These are phyloP conservation scores for Volucella inanis DNA, from an alignment of 2,888 invertebrate genomes.

Conservation along the genomic window DNA sequence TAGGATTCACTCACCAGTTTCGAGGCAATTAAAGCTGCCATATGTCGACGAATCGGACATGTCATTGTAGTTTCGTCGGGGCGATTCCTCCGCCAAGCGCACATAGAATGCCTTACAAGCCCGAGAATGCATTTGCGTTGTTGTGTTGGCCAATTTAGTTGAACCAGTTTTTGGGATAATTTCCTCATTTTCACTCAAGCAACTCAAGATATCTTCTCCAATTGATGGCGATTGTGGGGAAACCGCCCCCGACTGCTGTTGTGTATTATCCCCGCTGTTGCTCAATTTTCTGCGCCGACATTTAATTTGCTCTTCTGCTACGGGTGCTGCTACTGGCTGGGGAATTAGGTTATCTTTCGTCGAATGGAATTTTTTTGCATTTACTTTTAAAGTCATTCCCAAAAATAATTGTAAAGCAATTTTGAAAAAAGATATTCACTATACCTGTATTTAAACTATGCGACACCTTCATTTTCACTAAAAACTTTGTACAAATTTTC, in stretches of 20 bases:
- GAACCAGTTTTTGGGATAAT: constrained; percentile 44
- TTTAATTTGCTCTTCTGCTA: constrained; percentile 75
- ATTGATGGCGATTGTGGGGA: constrained; percentile 66
- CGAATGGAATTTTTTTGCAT: constrained; percentile 67
- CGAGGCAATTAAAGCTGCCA: constrained; percentile 76
- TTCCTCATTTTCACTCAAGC: constrained; percentile 64
- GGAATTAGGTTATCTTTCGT: constrained; percentile 74
- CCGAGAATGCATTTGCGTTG: constrained; percentile 16
- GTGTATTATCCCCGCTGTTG: constrained; percentile 63
- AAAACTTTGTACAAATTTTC: not conserved
- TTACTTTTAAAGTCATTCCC: constrained; percentile 59
- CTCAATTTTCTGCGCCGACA: constrained; percentile 70
- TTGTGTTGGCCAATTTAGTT: constrained; percentile 28
- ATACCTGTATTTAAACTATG: constrained; percentile 62
- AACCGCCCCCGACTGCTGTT: constrained; percentile 20
- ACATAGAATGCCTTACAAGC: constrained; percentile 42
- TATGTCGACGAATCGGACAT: constrained; percentile 75
- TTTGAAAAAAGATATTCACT: constrained; percentile 53
- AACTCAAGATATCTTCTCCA: constrained; percentile 53
- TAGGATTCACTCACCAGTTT: constrained; percentile 76
- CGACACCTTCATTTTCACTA: constrained; percentile 53
- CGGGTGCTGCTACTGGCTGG: constrained; percentile 73
- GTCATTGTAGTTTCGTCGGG: constrained; percentile 68
- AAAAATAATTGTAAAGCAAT: constrained; percentile 46
- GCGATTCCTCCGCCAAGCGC: constrained; percentile 74